Evolutionary conservation across 2,888 invertebrate species (phyloP).

Genomic region (Pollenia angustigena): DNA sequence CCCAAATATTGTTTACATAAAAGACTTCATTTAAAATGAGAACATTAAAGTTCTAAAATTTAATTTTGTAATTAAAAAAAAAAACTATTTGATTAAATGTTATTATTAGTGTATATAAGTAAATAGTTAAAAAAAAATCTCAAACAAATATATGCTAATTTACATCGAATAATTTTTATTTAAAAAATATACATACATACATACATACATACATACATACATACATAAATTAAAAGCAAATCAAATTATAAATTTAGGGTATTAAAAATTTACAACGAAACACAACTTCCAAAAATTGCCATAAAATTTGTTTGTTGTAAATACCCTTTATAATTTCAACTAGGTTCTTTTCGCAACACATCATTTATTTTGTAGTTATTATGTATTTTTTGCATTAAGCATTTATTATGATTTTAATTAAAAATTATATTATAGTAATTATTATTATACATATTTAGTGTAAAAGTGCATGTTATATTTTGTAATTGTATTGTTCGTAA

Average conservation of each 20-base stretch:
- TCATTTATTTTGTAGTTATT: slow-evolving; percentile 32
- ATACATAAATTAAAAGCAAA: background rate
- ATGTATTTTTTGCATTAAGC: slow-evolving; percentile 50
- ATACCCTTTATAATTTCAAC: slow-evolving; percentile 16
- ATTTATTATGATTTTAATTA: slow-evolving; percentile 69
- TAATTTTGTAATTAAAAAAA: slow-evolving; percentile 1
- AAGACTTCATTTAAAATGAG: slow-evolving; percentile 56
- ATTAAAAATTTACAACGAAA: background rate
- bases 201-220: background rate
- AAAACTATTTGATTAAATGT: background rate
- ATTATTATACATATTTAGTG: slow-evolving; percentile 14
- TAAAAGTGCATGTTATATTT: slow-evolving; percentile 50
- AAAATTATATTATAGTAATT: slow-evolving; percentile 24
- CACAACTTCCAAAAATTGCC: slow-evolving; percentile 37
- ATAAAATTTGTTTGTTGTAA: slow-evolving; percentile 23
- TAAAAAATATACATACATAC: background rate
- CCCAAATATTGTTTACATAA: slow-evolving; percentile 43
- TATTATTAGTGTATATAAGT: slow-evolving; percentile 35
- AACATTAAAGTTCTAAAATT: slow-evolving; percentile 1
- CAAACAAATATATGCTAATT: slow-evolving; percentile 27
- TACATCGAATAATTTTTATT: slow-evolving; percentile 26
- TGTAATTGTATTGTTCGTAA: slow-evolving; percentile 23
- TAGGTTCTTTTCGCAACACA: slow-evolving; percentile 31
- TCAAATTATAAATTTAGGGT: background rate
- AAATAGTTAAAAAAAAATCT: slow-evolving; percentile 15